Evolutionary conservation across 2,797 vertebrate species (phyloP).

Genomic region (Eupleurogrammus muticus): DNA sequence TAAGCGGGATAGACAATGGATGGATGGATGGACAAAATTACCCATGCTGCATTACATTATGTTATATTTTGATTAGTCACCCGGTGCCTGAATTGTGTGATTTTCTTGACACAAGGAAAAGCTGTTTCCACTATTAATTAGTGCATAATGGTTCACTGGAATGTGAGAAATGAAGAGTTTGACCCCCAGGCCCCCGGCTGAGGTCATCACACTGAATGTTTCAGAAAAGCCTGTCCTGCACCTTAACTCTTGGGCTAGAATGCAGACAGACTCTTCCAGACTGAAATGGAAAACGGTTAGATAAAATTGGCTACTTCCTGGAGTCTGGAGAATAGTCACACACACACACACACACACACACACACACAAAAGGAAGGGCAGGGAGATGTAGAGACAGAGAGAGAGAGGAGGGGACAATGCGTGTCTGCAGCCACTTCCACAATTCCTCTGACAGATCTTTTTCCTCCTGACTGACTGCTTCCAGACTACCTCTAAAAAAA

Average conservation of each 20-base stretch:
- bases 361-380: conserved; percentile 56
- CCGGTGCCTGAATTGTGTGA: no score
- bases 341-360: conserved; percentile 37
- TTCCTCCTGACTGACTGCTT: conserved; percentile 59
- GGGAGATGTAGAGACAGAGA: conserved; percentile 19
- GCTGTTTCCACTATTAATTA: no score
- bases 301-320: conserved; percentile 74
- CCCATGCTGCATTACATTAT: no score
- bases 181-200: no score
- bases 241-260: conserved; percentile 12
- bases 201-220: neutral
- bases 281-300: conserved; percentile 63
- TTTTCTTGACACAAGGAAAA: no score
- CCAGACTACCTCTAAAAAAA: conserved; percentile 75
- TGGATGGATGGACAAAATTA: no score
- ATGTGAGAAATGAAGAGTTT: no score
- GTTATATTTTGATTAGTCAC: no score
- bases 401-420: conserved; percentile 32
- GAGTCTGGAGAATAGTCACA: conserved; percentile 61
- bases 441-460: conserved; percentile 51
- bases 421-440: conserved; percentile 59
- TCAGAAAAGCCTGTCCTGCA: conserved; percentile 22
- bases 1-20: no score
- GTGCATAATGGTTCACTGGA: no score
- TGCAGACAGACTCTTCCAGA: conserved; percentile 39